These are phyloP conservation scores for Ctenosaura bakeri DNA, from an alignment of 2,797 vertebrate genomes.

Conservation along the genomic window DNA sequence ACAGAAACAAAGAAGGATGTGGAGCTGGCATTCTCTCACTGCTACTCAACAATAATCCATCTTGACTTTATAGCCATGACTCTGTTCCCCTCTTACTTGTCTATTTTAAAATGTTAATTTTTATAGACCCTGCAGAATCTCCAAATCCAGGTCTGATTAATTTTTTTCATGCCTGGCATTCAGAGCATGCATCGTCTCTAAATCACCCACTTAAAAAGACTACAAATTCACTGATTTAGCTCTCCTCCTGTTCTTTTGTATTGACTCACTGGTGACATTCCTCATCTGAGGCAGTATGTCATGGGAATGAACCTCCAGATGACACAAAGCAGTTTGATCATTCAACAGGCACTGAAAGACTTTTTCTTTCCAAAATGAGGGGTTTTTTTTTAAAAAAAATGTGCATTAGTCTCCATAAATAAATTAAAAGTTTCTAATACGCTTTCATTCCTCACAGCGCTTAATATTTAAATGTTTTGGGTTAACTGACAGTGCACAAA, in stretches of 20 bases:
- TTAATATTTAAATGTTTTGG: slow-evolving; percentile 49
- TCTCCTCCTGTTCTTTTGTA: not conserved
- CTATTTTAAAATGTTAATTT: not conserved
- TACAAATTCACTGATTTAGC: not conserved
- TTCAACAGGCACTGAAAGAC: slow-evolving; percentile 25
- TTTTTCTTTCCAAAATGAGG: slow-evolving; percentile 4
- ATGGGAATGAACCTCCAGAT: not conserved
- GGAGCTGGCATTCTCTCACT: not conserved
- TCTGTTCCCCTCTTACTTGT: not conserved
- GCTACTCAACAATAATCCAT: not conserved
- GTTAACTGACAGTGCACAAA: slow-evolving; percentile 44
- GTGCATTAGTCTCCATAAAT: slow-evolving; percentile 28
- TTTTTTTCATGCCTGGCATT: not conserved
- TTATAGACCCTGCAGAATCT: not conserved
- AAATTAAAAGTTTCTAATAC: slow-evolving; percentile 51
- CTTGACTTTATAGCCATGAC: not conserved
- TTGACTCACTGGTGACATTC: not conserved
- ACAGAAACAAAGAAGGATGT: not conserved
- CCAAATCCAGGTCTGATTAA: not conserved
- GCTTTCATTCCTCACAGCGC: slow-evolving; percentile 48
- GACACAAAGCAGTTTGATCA: slow-evolving; percentile 29
- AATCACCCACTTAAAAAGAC: not conserved
- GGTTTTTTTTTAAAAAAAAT: slow-evolving; percentile 10
- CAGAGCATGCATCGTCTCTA: not conserved
- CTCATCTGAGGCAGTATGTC: not conserved